Percentiles rank a stretch among this genome's conserved stretches.
Conservation (phyloP, 2,113 vertebrate genomes). For the Pterophyllum scalare region DNA sequence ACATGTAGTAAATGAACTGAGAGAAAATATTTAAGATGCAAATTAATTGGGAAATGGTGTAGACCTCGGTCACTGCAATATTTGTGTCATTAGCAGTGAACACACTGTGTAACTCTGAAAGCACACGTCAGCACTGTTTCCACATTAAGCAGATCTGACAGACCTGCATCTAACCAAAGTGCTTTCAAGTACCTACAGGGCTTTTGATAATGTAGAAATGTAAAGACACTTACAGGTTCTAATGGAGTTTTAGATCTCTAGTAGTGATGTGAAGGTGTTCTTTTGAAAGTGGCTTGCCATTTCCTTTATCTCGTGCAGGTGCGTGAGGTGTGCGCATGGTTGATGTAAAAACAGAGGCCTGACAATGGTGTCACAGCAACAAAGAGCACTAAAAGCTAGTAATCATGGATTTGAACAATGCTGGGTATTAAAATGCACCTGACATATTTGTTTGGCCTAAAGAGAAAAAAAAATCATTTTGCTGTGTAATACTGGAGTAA, state of each 20-base stretch:
- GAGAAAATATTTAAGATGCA: conserved; percentile 7
- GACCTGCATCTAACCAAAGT: not conserved
- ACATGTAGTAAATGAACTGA: not conserved
- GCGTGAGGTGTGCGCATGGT: not conserved
- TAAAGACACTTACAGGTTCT: conserved; percentile 7
- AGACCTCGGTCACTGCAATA: not conserved
- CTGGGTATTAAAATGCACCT: not conserved
- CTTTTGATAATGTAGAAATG: conserved; percentile 7
- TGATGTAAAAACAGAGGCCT: not conserved
- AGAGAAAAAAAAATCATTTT: not conserved
- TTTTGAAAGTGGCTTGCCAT: conserved; percentile 1
- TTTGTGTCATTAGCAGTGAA: conserved; percentile 2
- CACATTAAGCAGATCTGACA: not conserved
- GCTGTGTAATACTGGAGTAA: not conserved
- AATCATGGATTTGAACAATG: conserved; percentile 1
- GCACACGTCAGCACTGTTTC: not conserved
- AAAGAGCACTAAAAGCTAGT: not conserved
- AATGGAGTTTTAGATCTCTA: conserved; percentile 15
- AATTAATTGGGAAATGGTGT: not conserved
- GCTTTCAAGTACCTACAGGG: conserved; percentile 12
- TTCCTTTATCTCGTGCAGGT: conserved; percentile 4
- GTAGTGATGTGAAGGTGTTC: not conserved
- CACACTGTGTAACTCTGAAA: not conserved
- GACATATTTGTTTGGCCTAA: not conserved
- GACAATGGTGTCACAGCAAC: not conserved